Base-by-base conservation (phyloP, 2,797 vertebrate species). In the Hoplostethus atlanticus region DNA sequence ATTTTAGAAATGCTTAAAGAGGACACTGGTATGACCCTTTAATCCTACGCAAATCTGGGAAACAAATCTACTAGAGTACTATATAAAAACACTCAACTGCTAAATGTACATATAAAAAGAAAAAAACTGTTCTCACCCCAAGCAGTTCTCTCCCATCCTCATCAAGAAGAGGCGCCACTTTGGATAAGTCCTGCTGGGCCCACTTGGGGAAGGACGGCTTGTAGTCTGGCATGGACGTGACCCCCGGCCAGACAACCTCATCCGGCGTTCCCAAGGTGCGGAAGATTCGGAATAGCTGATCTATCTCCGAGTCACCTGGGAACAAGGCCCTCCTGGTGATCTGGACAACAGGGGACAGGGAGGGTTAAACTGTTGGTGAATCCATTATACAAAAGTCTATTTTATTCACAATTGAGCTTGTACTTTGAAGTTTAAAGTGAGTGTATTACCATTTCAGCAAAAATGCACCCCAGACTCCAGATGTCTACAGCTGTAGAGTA, bases 381-480 rank as follows among this genome's bases (percentile, higher is more conserved):
- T 17, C 10, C 1, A 36, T 0, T 36, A 38, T 30, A 4, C 4
- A 17, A 1, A 53, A 10, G 34, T 2, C 44, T 60, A 1, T 31
- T 17, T 55, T 8, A 36, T 28, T 48, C 6, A 66, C 31, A 38
- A 10, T 30, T 10, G 5, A 57, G n/a, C 10, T 15, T 6, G 17
- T 4, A 8, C 30, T 48, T 25, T 15, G n/a, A n/a, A 48, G 12
- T 62, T 21, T 1, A 52, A 46, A 71, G 1, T 1, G 5, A 31
- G 12, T 0, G 2, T 8, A 69, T 50, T 96, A 98, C 97, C 97
- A 99, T 98, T 93, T 98, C 97, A 25, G 97, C 97, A 83, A 99
- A 99, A 88, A 99, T 99, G 89, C 97, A 99, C 21, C 97, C 97
- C 62, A 99, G 87, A 80, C 97, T 99, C 97, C 97, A 99, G 89